Conservation (phyloP, 2,888 invertebrate species). For the Nomada goodeniana region DNA sequence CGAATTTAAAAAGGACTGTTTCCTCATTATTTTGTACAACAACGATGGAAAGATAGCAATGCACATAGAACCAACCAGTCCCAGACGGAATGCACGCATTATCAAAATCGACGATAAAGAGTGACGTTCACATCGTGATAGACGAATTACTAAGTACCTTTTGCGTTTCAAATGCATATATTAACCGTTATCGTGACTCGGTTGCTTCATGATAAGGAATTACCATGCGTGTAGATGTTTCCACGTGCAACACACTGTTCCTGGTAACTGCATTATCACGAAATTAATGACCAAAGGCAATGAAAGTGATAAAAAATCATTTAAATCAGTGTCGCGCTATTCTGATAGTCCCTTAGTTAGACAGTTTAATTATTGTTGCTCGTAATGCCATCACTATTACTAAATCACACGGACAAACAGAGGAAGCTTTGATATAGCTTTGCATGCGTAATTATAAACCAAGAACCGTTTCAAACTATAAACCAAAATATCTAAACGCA, state of each 20-base stretch:
- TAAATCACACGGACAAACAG: background rate
- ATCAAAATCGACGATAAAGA: slow-evolving; percentile 12
- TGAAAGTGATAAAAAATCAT: slow-evolving; percentile 5
- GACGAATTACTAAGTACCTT: slow-evolving; percentile 29
- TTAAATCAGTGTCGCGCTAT: slow-evolving; percentile 1
- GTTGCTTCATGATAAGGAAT: slow-evolving; percentile 28
- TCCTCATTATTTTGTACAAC: background rate
- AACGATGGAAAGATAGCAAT: background rate
- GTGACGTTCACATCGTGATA: background rate
- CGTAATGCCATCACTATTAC: slow-evolving; percentile 9
- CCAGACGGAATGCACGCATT: background rate
- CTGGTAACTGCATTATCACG: slow-evolving; percentile 5
- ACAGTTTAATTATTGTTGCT: slow-evolving; percentile 1
- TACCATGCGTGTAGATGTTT: background rate
- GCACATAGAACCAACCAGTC: too few relatives aligned
- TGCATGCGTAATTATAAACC: too few relatives aligned
- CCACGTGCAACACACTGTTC: background rate
- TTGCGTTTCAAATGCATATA: slow-evolving; percentile 3
- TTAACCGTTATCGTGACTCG: slow-evolving; percentile 22
- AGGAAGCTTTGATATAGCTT: background rate
- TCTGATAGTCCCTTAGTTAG: background rate
- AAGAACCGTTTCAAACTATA: too few relatives aligned
- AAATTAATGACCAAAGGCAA: background rate
- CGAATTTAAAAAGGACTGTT: background rate
- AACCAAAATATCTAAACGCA: too few relatives aligned